Evolutionary conservation across 2,113 vertebrate species (phyloP).

Genomic region (Burhinus bistriatus): DNA sequence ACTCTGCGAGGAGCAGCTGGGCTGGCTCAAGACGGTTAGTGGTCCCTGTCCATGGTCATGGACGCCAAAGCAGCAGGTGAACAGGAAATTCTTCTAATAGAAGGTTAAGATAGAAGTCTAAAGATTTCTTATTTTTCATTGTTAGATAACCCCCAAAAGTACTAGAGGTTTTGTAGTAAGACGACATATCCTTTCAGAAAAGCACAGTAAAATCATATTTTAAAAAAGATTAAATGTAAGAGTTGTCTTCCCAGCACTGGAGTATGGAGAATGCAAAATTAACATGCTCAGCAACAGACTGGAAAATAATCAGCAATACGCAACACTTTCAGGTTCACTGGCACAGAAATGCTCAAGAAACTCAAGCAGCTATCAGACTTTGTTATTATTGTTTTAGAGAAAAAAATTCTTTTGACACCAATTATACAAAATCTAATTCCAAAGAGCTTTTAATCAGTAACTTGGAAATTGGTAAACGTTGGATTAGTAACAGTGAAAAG

Average conservation of each 20-base stretch:
- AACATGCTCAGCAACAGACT: not conserved
- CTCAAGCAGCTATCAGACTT: not conserved
- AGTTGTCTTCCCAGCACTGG: not conserved
- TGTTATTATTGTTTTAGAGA: not conserved
- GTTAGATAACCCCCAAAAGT: not conserved
- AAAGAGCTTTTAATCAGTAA: not conserved
- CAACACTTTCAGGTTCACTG: not conserved
- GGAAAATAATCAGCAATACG: not conserved
- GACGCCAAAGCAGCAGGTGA: not conserved
- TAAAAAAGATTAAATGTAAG: not conserved
- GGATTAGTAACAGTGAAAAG: not conserved
- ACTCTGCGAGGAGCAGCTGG: accelerated
- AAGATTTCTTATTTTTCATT: not conserved
- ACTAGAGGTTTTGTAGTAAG: not conserved
- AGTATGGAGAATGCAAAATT: not conserved
- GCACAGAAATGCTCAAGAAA: not conserved
- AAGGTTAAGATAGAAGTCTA: not conserved
- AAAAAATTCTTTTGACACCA: not conserved
- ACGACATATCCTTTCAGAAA: not conserved
- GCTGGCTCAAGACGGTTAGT: not conserved
- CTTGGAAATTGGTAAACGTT: not conserved
- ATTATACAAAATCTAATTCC: not conserved
- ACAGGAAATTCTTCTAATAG: not conserved
- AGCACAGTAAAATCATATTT: accelerated
- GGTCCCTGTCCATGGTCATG: not conserved